Conservation (phyloP, 2,888 invertebrate genomes). For the Pterostichus madidus region DNA sequence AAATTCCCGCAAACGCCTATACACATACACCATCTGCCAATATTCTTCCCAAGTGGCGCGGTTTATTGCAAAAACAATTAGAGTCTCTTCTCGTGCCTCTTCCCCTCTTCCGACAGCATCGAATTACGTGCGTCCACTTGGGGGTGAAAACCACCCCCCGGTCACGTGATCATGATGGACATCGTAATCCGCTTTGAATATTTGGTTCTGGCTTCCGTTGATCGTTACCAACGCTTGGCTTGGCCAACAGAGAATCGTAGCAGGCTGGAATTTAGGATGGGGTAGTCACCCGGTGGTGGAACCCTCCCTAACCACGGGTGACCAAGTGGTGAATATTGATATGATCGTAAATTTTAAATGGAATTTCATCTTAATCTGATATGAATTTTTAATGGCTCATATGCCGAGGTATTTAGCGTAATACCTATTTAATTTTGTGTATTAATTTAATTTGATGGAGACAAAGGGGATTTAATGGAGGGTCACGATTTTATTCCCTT, state of each 20-base stretch:
- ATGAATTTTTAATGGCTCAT: slow-evolving; percentile 64
- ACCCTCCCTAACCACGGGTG: slow-evolving; percentile 41
- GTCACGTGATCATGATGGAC: slow-evolving; percentile 56
- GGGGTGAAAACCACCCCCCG: slow-evolving; percentile 14
- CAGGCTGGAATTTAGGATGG: slow-evolving; percentile 17
- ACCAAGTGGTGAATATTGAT: slow-evolving; percentile 65
- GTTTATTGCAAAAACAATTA: slow-evolving; percentile 54
- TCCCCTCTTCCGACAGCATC: neutral
- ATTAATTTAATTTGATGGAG: slow-evolving; percentile 7
- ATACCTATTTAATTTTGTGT: slow-evolving; percentile 8
- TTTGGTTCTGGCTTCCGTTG: slow-evolving; percentile 18
- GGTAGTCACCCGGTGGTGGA: too few relatives aligned
- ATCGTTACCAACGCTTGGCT: slow-evolving; percentile 5
- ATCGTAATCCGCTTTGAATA: slow-evolving; percentile 65
- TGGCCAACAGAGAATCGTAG: slow-evolving; percentile 27
- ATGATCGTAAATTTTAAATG: slow-evolving; percentile 64
- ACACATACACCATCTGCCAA: slow-evolving; percentile 43
- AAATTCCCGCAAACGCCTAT: slow-evolving; percentile 8
- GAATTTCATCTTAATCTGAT: slow-evolving; percentile 63
- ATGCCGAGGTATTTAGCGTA: slow-evolving; percentile 28
- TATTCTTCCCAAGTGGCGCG: slow-evolving; percentile 32
- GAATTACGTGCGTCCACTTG: slow-evolving; percentile 36
- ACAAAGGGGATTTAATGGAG: slow-evolving; percentile 16
- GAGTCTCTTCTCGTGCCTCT: slow-evolving; percentile 1
- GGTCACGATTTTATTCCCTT: neutral